Evolutionary conservation across 2,797 vertebrate genomes (phyloP), one percentile per base, ranked within the genome.

Genomic region (Bucorvus abyssinicus): DNA sequence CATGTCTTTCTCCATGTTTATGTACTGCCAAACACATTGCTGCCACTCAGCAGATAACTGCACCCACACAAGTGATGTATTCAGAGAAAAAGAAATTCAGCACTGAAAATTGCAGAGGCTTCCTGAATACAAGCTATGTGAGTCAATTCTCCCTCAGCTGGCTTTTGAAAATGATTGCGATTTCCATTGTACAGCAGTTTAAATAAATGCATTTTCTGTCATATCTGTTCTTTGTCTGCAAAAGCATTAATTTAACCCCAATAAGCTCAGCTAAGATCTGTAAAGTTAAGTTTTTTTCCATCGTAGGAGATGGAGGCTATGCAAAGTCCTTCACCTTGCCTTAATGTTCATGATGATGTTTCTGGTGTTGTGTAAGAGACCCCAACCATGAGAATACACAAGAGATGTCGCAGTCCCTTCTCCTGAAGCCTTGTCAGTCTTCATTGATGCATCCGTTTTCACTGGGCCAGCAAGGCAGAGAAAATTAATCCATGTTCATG

Each of bases 121-220:
- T 87, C 93, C 67, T 85, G n/a, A 57, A 15, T 77, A 57, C 53
- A 53, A 91, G 36, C 77, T 94, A 52, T 59, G 57, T 26, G 93
- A 90, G 76, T 84, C 60, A 49, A 74, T 91, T 79, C 79, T 97
- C 84, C 91, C 70, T 87, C 81, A 89, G 68, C 76, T 97, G 93
- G 80, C 73, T 73, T 92, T 96, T 93, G 70, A 84, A 91, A 96
- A 73, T 68, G 19, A 84, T 89, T 82, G 76, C 75, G 82, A 84
- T 94, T 96, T 91, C 71, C 63, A 45, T 90, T 96, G 74, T 96
- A 85, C 68, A 73, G 61, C 76, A 86, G 22, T 38, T 93, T 42
- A 69, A 98, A 98, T 98, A 98, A 98, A 98, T 52, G 61, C 27
- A 7, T 94, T 95, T 75, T 86, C 81, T 82, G 82, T 92, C 53